Evolutionary conservation across 2,888 invertebrate genomes (phyloP).

Genomic region (Macrostomum cliftonense): DNA sequence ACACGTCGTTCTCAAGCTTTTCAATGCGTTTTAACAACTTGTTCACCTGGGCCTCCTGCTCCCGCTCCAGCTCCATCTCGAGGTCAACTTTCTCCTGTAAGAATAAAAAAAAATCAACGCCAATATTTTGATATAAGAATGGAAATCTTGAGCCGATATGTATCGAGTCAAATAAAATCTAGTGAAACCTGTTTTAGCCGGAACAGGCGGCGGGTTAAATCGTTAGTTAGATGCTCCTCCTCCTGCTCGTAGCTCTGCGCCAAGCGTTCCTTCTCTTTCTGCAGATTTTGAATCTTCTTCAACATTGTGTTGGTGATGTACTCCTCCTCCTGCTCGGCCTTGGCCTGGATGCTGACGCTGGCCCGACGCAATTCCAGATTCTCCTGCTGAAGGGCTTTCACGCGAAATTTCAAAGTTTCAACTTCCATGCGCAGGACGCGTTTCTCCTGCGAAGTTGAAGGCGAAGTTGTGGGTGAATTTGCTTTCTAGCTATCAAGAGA

Average conservation of each 20-base stretch:
- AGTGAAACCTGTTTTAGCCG: constrained; percentile 43
- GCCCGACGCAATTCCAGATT: constrained; percentile 79
- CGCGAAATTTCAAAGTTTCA: constrained; percentile 81
- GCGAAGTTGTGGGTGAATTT: too few species aligned
- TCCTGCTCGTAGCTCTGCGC: constrained; percentile 98
- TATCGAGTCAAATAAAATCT: neutral
- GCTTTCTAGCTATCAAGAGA: too few species aligned
- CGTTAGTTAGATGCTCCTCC: constrained; percentile 95
- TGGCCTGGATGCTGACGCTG: constrained; percentile 94
- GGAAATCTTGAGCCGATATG: neutral
- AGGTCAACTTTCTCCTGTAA: constrained; percentile 88
- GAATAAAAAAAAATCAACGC: neutral
- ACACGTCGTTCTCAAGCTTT: constrained; percentile 85
- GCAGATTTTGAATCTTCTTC: constrained; percentile 91
- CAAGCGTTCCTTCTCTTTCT: constrained; percentile 92
- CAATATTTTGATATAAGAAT: too few species aligned
- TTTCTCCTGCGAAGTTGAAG: constrained; percentile 57
- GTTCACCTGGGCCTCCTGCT: constrained; percentile 90
- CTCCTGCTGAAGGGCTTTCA: constrained; percentile 78
- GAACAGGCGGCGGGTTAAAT: constrained; percentile 67
- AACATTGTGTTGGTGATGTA: constrained; percentile 90
- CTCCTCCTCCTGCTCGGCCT: constrained; percentile 97
- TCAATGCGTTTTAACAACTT: constrained; percentile 94
- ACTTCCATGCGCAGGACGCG: constrained; percentile 85
- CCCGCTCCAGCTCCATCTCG: constrained; percentile 88